phyloP scores from a whole-genome alignment of 2,888 invertebrate species.

The Himalopsyche tibetana region DNA sequence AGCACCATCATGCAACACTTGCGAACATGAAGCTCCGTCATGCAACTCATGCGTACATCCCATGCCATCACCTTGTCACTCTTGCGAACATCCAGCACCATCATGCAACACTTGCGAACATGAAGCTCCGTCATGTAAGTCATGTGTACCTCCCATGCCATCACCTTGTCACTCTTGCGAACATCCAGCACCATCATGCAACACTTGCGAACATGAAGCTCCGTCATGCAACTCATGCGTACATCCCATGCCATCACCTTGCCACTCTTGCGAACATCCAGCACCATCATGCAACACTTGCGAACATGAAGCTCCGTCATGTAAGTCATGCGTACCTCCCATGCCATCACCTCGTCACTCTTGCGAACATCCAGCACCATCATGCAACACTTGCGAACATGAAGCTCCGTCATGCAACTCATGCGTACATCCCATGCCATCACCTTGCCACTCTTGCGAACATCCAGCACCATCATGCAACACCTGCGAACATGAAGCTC shows the following conservation, averaged over 20 bases:
- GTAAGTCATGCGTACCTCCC: too few species aligned
- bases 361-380: background rate
- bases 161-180: background rate
- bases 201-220: background rate
- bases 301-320: background rate
- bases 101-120: background rate
- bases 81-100: background rate
- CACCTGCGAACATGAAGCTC: too few species aligned
- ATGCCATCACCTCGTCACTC: background rate
- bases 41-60: too few species aligned
- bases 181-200: background rate
- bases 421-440: too few species aligned
- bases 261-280: background rate
- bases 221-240: background rate
- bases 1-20: background rate
- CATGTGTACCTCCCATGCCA: background rate
- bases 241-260: background rate
- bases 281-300: background rate
- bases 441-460: too few species aligned
- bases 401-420: too few species aligned
- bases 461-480: too few species aligned
- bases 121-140: background rate
- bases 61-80: too few species aligned
- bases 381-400: too few species aligned
- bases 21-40: too few species aligned